Conservation (phyloP, 2,113 vertebrate genomes). For the Microcebus murinus region DNA sequence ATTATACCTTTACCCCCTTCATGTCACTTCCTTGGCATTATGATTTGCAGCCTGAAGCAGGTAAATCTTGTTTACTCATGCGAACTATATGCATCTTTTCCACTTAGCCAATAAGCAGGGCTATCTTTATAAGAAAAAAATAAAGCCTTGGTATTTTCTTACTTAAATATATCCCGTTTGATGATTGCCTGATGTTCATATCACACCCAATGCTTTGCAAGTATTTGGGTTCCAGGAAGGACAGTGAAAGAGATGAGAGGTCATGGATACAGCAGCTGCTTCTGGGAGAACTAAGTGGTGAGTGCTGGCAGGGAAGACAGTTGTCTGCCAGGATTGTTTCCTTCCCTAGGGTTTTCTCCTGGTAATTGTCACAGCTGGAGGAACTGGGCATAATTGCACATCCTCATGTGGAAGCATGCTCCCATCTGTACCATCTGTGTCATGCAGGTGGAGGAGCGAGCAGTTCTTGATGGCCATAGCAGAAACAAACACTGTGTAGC, state of each 20-base stretch:
- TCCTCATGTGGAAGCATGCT: slow-evolving; percentile 54
- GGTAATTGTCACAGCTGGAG: slow-evolving; percentile 13
- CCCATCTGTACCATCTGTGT: slow-evolving; percentile 13
- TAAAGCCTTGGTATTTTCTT: slow-evolving; percentile 75
- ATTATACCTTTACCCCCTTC: background rate
- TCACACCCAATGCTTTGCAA: background rate
- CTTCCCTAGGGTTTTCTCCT: slow-evolving; percentile 28
- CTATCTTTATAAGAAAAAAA: slow-evolving; percentile 52
- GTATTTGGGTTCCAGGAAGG: background rate
- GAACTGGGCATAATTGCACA: background rate
- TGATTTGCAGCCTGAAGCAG: slow-evolving; percentile 41
- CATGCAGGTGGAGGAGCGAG: background rate
- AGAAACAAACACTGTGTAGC: slow-evolving; percentile 29
- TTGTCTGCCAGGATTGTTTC: background rate
- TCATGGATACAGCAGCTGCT: background rate
- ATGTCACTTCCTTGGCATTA: background rate
- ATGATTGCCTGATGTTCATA: slow-evolving; percentile 51
- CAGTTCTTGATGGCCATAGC: background rate
- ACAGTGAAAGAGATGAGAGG: background rate
- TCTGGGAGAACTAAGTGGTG: background rate
- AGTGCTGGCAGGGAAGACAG: background rate
- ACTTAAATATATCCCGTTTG: slow-evolving; percentile 44
- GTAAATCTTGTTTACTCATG: background rate
- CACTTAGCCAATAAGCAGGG: background rate
- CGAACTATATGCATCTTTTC: slow-evolving; percentile 20